phyloP scores from a whole-genome alignment of 92 coral and sea anemone genomes.

The Porites evermanni region DNA sequence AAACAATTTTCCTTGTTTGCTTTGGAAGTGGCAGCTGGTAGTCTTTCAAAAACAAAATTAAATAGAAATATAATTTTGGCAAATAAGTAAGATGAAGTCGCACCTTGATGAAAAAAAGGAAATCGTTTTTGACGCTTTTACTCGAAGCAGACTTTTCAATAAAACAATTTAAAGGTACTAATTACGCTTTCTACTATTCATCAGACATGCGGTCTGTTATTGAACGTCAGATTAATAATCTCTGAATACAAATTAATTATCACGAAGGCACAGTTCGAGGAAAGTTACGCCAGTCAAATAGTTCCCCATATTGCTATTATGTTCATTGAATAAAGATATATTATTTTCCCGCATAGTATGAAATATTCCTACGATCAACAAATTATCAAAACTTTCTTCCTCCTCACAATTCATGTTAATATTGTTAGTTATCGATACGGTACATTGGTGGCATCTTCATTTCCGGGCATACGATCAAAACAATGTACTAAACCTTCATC shows the following conservation, averaged over 20 bases:
- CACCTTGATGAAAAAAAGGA: background rate
- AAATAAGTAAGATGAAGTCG: background rate
- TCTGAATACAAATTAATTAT: constrained; percentile 26
- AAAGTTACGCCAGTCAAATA: constrained; percentile 7
- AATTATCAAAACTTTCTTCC: background rate
- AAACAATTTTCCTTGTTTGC: constrained; percentile 7
- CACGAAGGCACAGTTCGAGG: background rate
- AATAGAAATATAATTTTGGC: background rate
- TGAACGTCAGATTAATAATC: too few species aligned
- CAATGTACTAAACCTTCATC: background rate
- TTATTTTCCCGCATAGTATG: background rate
- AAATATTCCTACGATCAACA: background rate
- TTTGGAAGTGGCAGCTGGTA: constrained; percentile 13
- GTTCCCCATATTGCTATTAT: background rate
- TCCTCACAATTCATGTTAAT: background rate
- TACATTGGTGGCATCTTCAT: background rate
- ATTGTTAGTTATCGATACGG: background rate
- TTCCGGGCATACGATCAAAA: background rate
- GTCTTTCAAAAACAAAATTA: background rate
- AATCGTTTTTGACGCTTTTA: background rate
- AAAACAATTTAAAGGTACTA: background rate
- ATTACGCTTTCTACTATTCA: background rate
- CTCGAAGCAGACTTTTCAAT: background rate
- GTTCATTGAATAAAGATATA: background rate
- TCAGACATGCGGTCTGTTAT: background rate